Conservation (phyloP, 35 echinoderm and acorn worm species). For the Eucidaris tribuloides region DNA sequence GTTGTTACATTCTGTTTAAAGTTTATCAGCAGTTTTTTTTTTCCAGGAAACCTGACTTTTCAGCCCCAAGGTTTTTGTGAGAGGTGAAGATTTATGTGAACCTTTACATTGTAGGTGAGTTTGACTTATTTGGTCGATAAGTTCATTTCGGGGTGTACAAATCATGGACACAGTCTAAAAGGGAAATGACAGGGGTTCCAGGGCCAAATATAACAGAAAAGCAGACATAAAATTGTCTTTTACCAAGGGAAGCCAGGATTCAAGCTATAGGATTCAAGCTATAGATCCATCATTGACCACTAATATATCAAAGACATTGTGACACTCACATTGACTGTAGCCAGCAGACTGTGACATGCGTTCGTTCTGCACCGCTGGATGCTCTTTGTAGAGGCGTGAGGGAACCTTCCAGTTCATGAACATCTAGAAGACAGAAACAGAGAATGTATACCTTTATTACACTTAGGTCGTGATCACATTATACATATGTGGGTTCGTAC, state of each 20-base stretch:
- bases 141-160: neutral
- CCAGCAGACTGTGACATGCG: slow-evolving; percentile 62
- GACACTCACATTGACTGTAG: slow-evolving; percentile 72
- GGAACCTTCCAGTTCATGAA: slow-evolving; percentile 99
- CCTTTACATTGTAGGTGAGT: no score
- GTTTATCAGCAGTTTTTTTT: no score
- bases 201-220: neutral
- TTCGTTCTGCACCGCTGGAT: neutral
- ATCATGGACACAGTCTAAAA: neutral
- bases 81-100: no score
- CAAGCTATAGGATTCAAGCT: neutral
- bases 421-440: slow-evolving; percentile 62
- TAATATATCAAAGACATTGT: neutral
- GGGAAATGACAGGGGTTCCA: neutral
- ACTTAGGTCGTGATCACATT: no score
- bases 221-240: neutral
- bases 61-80: no score
- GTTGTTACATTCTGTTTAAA: no score
- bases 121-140: no score
- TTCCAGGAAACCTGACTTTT: no score
- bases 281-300: neutral
- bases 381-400: slow-evolving; percentile 55
- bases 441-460: no score
- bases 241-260: neutral
- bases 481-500: no score